Percentiles rank a stretch among this genome's conserved stretches.
phyloP scores from a whole-genome alignment of 2,797 vertebrate genomes.

The Florisuga fusca region DNA sequence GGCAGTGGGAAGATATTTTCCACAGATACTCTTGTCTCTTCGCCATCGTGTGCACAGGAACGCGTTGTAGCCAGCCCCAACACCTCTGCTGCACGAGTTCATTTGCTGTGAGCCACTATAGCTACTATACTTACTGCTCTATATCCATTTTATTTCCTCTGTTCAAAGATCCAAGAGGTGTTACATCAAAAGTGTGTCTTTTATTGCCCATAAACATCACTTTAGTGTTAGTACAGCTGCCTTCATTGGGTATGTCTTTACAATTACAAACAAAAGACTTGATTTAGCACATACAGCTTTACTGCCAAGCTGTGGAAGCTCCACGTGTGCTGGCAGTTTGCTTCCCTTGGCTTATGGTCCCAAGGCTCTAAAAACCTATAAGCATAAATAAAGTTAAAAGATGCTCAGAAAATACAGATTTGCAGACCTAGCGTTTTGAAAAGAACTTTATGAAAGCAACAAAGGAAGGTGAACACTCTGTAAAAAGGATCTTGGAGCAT shows the following conservation, averaged over 20 bases:
- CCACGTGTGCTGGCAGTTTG: neutral
- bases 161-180: constrained; percentile 20
- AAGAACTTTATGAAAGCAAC: neutral
- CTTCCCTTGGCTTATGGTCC: neutral
- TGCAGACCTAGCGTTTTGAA: neutral
- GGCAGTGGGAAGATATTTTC: neutral
- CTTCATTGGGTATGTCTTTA: constrained; percentile 35
- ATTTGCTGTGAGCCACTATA: neutral
- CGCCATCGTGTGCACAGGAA: neutral
- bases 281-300: constrained; percentile 29
- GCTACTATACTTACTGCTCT: neutral
- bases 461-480: neutral
- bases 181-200: constrained; percentile 14
- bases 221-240: constrained; percentile 21
- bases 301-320: neutral
- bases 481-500: neutral
- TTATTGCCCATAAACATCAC: constrained; percentile 45
- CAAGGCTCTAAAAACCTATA: constrained; percentile 5
- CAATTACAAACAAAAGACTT: constrained; percentile 34
- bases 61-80: neutral
- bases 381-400: constrained; percentile 38
- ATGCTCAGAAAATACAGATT: constrained; percentile 11
- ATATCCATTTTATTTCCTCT: neutral
- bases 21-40: neutral
- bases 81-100: neutral